A percentile compares a stretch with the other conserved stretches of the same genome.
Conservation (phyloP, 2,888 invertebrate species). For the Lydus trimaculatus region DNA sequence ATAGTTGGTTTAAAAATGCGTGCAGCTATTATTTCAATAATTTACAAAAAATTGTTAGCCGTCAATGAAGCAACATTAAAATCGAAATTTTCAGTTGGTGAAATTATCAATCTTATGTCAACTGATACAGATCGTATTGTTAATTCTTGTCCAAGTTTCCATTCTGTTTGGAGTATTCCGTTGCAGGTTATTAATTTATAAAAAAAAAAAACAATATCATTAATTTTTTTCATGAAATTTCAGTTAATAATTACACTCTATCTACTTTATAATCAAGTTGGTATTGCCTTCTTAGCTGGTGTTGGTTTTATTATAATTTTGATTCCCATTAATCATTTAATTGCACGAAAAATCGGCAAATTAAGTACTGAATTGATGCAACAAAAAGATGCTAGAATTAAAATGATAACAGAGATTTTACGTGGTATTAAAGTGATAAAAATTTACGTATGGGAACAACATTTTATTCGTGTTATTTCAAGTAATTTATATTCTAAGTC, state of each 20-base stretch:
- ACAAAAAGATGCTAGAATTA: slow-evolving; percentile 89
- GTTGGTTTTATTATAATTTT: slow-evolving; percentile 84
- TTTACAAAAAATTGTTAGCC: slow-evolving; percentile 76
- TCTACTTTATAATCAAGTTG: slow-evolving; percentile 87
- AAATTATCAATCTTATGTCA: slow-evolving; percentile 96
- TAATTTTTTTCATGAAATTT: slow-evolving; percentile 48
- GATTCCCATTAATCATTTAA: slow-evolving; percentile 90
- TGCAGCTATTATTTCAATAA: slow-evolving; percentile 80
- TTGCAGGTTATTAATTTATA: too few relatives aligned
- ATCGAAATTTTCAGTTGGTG: slow-evolving; percentile 72
- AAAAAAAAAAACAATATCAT: too few relatives aligned
- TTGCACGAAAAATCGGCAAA: slow-evolving; percentile 86
- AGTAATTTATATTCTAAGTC: too few relatives aligned
- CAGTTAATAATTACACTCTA: slow-evolving; percentile 83
- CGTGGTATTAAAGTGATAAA: slow-evolving; percentile 90
- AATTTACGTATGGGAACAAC: slow-evolving; percentile 92
- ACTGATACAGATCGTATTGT: slow-evolving; percentile 95
- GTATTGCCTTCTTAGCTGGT: slow-evolving; percentile 90
- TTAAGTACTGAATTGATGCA: slow-evolving; percentile 89
- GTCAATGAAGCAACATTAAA: slow-evolving; percentile 54
- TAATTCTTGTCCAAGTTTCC: slow-evolving; percentile 95
- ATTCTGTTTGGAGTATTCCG: slow-evolving; percentile 96
- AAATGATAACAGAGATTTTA: slow-evolving; percentile 85
- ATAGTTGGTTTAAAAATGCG: slow-evolving; percentile 87
- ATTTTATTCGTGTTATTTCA: slow-evolving; percentile 76